Evolutionary conservation across 2,888 invertebrate species (phyloP).

Genomic region (Steinernema scapterisci): DNA sequence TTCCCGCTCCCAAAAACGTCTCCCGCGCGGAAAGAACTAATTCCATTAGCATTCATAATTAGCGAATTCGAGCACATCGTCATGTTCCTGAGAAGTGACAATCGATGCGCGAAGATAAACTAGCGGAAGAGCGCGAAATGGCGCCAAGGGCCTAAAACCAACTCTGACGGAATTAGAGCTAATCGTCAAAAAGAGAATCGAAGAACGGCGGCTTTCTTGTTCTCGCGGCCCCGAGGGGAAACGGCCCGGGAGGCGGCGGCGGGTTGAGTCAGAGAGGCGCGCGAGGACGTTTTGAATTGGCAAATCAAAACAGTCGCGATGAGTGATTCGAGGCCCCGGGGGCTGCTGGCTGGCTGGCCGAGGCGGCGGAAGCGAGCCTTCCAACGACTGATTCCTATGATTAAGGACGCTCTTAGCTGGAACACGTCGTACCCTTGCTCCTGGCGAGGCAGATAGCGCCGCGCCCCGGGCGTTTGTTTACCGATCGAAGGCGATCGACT

Average conservation of each 20-base stretch:
- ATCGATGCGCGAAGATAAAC: conserved; percentile 21
- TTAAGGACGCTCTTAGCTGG: conserved; percentile 6
- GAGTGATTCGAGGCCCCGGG: neutral
- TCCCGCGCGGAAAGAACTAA: neutral
- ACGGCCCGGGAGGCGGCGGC: neutral
- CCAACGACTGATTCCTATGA: neutral
- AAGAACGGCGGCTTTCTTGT: neutral
- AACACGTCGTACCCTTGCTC: neutral
- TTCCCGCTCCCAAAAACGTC: neutral
- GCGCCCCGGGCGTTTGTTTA: conserved; percentile 4
- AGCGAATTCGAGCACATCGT: neutral
- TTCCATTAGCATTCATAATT: conserved; percentile 30
- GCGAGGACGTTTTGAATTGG: neutral
- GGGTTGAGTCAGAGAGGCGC: conserved; percentile 14
- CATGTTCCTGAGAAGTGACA: conserved; percentile 25
- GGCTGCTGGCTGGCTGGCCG: too few relatives aligned
- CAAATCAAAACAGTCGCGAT: conserved; percentile 26
- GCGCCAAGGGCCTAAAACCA: conserved; percentile 2
- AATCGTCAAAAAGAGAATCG: conserved; percentile 13
- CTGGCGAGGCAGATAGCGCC: neutral
- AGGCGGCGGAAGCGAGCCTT: neutral
- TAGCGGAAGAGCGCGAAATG: neutral
- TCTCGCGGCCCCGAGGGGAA: conserved; percentile 3
- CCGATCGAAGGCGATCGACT: conserved; percentile 7
- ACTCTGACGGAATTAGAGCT: conserved; percentile 22